Evolutionary conservation across 1,140 invertebrate species (phyloP), one percentile per base, ranked within the genome.

Genomic region (Eumaeus atala): DNA sequence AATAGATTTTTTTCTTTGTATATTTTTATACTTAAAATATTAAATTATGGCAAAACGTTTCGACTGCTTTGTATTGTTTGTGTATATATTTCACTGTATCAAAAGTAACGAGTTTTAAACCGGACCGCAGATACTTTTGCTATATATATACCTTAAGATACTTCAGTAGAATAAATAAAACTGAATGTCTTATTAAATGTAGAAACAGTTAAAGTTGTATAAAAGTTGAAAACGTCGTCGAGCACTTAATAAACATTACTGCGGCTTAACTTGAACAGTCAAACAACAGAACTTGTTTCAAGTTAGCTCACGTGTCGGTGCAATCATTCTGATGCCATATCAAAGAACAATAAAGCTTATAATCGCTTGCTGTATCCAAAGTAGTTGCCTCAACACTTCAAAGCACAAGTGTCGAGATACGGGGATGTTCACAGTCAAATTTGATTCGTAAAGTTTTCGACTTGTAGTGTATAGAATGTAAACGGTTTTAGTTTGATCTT

Each of bases 371-470:
- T 21, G 16, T 48, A 38, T 21, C 35, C 28, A 51, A 53, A 59
- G 54, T 65, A 67, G 57, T 64, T 58, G 28, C 57, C 52, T 54
- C 38, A 54, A 49, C 62, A 62, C 58, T 58, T 48, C 54, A 58
- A 64, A 64, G 55, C 56, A 49, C 59, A 56, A 67, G 66, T 64
- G 62, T 62, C 65, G 62, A 67, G 65, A 67, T 57, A 62, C 51
- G 52, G 59, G 53, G 57, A 51, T 35, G 17, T 60, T 62, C 58
- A 53, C 49, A 64, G 55, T 65, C 48, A 56, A 67, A 61, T 65
- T 67, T 62, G 48, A 67, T 66, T 66, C 56, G 42, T 56, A 56
- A 66, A 66, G 61, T 66, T 63, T 60, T 52, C 51, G 58, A 63
- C 59, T 65, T 51, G 51, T 40, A 49, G 40, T 44, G 40, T 9